phyloP scores from a whole-genome alignment of 2,113 vertebrate species.

The Pionites leucogaster region DNA sequence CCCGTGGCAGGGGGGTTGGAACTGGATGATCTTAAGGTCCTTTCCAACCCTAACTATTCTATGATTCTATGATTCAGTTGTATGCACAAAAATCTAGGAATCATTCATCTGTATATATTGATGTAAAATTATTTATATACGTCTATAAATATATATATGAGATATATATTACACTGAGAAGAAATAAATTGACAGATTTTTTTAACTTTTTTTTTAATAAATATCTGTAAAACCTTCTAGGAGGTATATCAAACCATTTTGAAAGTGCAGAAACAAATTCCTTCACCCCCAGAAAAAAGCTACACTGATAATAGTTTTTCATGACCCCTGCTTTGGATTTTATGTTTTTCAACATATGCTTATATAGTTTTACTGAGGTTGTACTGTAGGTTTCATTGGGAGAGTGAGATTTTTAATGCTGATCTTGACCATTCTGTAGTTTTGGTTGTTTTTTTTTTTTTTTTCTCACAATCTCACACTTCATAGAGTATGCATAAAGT shows the following conservation, averaged over 20 bases:
- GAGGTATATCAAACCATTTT: not conserved
- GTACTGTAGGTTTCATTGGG: not conserved
- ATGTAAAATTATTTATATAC: not conserved
- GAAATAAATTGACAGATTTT: not conserved
- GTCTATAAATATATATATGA: no score
- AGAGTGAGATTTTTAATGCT: not conserved
- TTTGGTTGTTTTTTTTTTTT: not conserved
- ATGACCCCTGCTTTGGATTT: not conserved
- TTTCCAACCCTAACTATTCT: no score
- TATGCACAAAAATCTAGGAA: not conserved
- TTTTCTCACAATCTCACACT: not conserved
- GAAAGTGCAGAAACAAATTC: not conserved
- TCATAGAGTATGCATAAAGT: not conserved
- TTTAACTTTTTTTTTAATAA: not conserved
- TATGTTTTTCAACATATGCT: not conserved
- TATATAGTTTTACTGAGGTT: not conserved
- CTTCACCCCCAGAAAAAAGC: not conserved
- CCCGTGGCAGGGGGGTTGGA: no score
- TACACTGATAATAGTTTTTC: not conserved
- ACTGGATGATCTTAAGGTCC: no score
- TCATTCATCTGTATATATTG: no score
- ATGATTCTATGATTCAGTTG: not conserved
- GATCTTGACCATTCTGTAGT: not conserved
- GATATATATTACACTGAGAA: not conserved
- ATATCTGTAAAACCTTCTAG: not conserved